Evolutionary conservation across 2,113 vertebrate genomes (phyloP).

Genomic region (Atrichornis clamosus): DNA sequence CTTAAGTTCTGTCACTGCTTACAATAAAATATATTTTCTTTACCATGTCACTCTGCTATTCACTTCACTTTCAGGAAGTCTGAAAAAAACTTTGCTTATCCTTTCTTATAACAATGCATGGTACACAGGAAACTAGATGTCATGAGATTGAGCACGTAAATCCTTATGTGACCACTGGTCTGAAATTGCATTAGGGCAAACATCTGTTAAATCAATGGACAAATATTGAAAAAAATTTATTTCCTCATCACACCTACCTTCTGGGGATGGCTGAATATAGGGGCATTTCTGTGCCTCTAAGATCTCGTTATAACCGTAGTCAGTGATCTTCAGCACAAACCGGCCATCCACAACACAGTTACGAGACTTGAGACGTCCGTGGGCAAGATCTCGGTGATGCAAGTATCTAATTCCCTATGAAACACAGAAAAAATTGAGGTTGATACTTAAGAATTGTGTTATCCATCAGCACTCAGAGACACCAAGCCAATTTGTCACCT

Average conservation of each 20-base stretch:
- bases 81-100: not conserved
- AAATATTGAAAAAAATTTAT: not conserved
- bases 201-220: not conserved
- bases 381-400: conserved; percentile 83
- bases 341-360: conserved; percentile 91
- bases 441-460: not conserved
- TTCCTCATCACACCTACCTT: conserved; percentile 74
- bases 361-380: conserved; percentile 87
- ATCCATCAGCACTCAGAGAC: not conserved
- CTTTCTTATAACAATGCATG: not conserved
- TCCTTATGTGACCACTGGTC: not conserved
- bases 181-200: not conserved
- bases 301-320: conserved; percentile 86
- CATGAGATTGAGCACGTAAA: not conserved
- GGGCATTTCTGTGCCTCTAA: conserved; percentile 81
- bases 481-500: not conserved
- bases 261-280: conserved; percentile 66
- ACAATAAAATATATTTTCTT: not conserved
- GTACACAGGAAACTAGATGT: not conserved
- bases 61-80: not conserved
- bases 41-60: not conserved
- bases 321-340: conserved; percentile 92
- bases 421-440: not conserved
- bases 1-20: not conserved
- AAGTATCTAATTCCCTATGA: conserved; percentile 91